These are phyloP conservation scores for Sebastes glaucus DNA, from an alignment of 2,797 vertebrate species.

Conservation along the genomic window DNA sequence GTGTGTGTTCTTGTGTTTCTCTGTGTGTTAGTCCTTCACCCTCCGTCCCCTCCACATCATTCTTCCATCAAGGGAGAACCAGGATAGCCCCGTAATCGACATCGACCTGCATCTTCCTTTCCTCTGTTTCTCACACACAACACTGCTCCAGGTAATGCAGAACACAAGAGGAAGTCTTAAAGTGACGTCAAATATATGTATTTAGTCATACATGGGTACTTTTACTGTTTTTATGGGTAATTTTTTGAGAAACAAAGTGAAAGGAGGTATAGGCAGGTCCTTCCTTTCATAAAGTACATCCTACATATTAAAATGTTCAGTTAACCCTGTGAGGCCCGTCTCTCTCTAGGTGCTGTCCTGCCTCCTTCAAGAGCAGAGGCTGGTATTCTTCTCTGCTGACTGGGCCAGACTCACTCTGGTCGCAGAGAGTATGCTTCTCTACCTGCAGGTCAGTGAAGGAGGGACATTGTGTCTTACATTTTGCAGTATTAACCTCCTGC, in stretches of 20 bases:
- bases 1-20: conserved; percentile 4
- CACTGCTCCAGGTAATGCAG: conserved; percentile 76
- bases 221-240: not conserved
- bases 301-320: not conserved
- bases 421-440: conserved; percentile 89
- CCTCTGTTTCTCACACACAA: conserved; percentile 86
- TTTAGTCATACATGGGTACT: not conserved
- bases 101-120: conserved; percentile 94
- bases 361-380: conserved; percentile 89
- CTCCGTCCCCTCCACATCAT: conserved; percentile 91
- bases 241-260: not conserved
- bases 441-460: conserved; percentile 78
- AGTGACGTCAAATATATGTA: not conserved
- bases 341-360: conserved; percentile 83
- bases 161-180: not conserved
- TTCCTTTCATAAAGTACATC: not conserved
- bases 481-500: accelerated
- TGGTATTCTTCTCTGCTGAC: conserved; percentile 92
- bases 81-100: conserved; percentile 89
- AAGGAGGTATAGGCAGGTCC: not conserved
- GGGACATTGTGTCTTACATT: not conserved
- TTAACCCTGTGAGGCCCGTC: not conserved
- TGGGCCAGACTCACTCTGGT: conserved; percentile 92
- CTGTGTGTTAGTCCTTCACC: conserved; percentile 79
- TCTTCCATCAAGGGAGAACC: conserved; percentile 89